Percentiles rank a stretch among this genome's conserved stretches.
Conservation (phyloP, 2,797 vertebrate genomes). For the Typhlichthys subterraneus region DNA sequence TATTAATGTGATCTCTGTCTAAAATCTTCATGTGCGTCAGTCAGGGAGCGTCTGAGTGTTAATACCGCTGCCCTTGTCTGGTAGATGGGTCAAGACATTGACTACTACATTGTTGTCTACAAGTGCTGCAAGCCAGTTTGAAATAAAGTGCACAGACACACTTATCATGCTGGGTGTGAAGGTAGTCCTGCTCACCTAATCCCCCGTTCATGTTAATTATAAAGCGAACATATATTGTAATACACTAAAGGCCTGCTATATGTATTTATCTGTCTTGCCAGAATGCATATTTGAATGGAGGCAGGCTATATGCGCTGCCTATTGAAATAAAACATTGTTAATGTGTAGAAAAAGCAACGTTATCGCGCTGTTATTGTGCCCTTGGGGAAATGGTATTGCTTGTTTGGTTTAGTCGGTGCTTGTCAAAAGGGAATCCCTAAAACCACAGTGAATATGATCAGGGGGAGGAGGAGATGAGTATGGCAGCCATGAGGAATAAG, state of each 20-base stretch:
- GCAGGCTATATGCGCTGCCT: background rate
- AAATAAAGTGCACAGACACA: too few relatives aligned
- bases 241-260: too few relatives aligned
- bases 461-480: constrained; percentile 5
- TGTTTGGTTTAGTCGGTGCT: constrained; percentile 21
- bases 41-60: too few relatives aligned
- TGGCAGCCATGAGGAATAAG: constrained; percentile 9
- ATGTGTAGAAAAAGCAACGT: background rate
- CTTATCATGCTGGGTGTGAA: too few relatives aligned
- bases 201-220: background rate
- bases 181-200: too few relatives aligned
- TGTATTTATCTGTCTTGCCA: background rate
- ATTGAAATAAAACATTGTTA: background rate
- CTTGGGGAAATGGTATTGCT: background rate
- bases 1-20: background rate
- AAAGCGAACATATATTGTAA: background rate
- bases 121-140: background rate
- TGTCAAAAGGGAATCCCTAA: constrained; percentile 10
- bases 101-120: constrained; percentile 9
- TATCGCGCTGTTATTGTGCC: background rate
- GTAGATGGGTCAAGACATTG: background rate
- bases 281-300: background rate
- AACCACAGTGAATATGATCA: constrained; percentile 11
- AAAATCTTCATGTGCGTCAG: background rate
- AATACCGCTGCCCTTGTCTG: too few relatives aligned